Evolutionary conservation across 1,140 invertebrate genomes (phyloP), one percentile per base, ranked within the genome.

Genomic region (Zophobas atratus): DNA sequence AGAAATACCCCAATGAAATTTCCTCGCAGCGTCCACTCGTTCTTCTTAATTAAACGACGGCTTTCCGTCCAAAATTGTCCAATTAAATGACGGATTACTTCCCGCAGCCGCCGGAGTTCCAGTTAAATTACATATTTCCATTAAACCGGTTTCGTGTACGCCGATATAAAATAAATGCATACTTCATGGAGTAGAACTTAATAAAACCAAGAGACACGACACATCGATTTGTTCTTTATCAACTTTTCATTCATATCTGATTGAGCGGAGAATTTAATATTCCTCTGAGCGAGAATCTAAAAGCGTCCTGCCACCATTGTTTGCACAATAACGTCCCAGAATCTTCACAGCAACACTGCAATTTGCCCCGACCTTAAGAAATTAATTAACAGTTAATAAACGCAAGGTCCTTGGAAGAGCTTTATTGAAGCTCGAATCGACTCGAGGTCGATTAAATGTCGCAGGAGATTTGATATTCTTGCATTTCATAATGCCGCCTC

Each of bases 381-480:
- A 8, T 46, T 46, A 46, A 46, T 46, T 46, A 46, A 46, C 43
- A 46, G 43, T 46, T 46, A 46, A 46, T 46, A 46, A 46, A 46
- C 43, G 43, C 43, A 8, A 3, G 3, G 8, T 3, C 43, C 43
- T 46, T 46, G 43, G 3, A 46, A 46, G 43, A 8, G 8, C 43
- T 46, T 8, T 8, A 46, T 46, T 46, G 8, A 3, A 8, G 3
- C 43, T 46, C 3, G 43, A 46, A 46, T 46, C 43, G 3, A 46
- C 43, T 46, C 43, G 43, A 46, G 43, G 43, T 3, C 43, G 43
- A 8, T 46, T 8, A 46, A 8, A 46, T 46, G 43, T 46, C 43
- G 43, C 20, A 20, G 20, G 20, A 20, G 20, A 20, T 20, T 20
- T 20, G 20, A 20, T 20, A 20, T 20, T 20, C 20, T 20, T 20